These are phyloP conservation scores for Lycodopsis pacificus DNA, from an alignment of 2,797 vertebrate genomes.

Conservation along the genomic window DNA sequence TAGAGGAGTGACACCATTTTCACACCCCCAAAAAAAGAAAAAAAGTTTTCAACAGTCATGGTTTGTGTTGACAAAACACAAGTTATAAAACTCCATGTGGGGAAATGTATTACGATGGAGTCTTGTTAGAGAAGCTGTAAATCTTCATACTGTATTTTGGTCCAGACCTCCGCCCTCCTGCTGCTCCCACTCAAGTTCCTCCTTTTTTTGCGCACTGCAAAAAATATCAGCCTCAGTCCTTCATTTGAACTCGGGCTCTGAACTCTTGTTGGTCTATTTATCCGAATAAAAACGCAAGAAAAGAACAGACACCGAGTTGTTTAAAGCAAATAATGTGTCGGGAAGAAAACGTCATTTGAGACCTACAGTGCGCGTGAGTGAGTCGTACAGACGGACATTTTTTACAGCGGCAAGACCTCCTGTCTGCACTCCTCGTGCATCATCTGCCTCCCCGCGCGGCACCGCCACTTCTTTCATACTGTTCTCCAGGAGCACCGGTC, in stretches of 20 bases:
- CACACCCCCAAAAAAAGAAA: background rate
- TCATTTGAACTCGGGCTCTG: background rate
- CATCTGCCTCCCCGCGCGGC: constrained; percentile 42
- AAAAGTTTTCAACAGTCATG: background rate
- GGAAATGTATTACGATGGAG: background rate
- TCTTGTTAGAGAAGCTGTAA: background rate
- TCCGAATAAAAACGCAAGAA: background rate
- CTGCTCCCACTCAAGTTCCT: constrained; percentile 33
- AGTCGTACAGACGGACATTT: background rate
- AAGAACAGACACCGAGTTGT: accelerated
- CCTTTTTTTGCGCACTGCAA: constrained; percentile 60
- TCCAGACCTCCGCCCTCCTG: constrained; percentile 47
- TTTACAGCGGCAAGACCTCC: constrained; percentile 57
- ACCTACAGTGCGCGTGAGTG: background rate
- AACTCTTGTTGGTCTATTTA: accelerated
- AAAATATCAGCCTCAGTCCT: constrained; percentile 26
- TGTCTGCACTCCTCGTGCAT: constrained; percentile 47
- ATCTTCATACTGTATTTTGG: constrained; percentile 1
- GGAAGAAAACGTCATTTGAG: background rate
- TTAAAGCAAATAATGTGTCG: background rate
- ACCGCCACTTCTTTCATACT: constrained; percentile 12
- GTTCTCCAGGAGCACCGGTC: constrained; percentile 51
- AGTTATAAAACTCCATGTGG: background rate
- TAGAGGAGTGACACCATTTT: constrained; percentile 17
- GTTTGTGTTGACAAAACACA: background rate